Evolutionary conservation across 2,797 vertebrate genomes (phyloP), one percentile per base, ranked within the genome.

Genomic region (Antrozous pallidus): DNA sequence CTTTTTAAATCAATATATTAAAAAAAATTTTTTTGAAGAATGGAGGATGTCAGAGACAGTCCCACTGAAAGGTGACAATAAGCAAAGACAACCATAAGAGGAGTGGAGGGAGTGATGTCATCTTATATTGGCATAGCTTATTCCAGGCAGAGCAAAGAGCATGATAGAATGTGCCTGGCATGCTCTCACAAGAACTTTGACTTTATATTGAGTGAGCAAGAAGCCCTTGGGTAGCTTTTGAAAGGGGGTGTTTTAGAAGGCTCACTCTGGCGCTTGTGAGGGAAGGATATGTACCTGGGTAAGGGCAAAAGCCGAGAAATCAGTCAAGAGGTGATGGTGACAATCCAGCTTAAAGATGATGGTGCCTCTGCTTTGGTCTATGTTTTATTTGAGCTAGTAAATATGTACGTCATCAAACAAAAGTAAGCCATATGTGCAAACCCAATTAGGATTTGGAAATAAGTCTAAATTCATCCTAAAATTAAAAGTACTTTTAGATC

Each of bases 401-500:
- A 20, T 89, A 56, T 63, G 16, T 47, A 90, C 58, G 2, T 87
- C n/a, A 45, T 63, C 45, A 73, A 88, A 70, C 45, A 82, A 88
- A 93, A 45, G 31, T 65, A 69, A 93, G n/a, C 61, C 11, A 70
- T 74, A 56, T 31, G 56, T 22, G 11, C 2, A 83, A 5, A 31
- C n/a, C 9, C 33, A 71, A 42, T 77, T 77, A 86, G 10, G 2
- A 80, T 71, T 87, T 67, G 22, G 5, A 87, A 94, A 77, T 77
- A 94, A 70, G 14, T 67, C 9, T 81, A 82, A 61, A 84, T 78
- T 47, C 5, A 93, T 85, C 67, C 17, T 63, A 79, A 83, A 94
- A 8, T 77, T 67, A 88, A 95, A 84, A 96, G 8, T 75, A 12
- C 8, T 71, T 18, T 79, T 61, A 61, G 5, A 71, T 47, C 93